Conservation (phyloP, 2,888 invertebrate genomes). For the Rhorus exstirpatorius region DNA sequence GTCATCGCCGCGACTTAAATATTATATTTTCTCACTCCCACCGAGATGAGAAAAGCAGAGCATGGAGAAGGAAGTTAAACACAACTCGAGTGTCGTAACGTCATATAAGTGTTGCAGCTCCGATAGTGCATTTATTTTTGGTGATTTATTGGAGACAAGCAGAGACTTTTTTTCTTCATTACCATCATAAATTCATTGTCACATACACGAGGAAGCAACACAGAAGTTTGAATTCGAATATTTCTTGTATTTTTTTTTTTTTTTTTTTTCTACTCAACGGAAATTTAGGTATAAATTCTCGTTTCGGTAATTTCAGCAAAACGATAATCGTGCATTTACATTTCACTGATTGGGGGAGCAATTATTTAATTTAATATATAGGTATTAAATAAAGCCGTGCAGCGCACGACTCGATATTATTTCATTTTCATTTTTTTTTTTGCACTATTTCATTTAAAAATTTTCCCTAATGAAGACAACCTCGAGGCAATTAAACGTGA, state of each 20-base stretch:
- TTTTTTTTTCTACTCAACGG: too few relatives aligned
- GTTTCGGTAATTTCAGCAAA: too few relatives aligned
- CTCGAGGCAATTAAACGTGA: conserved; percentile 15
- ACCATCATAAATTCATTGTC: not conserved
- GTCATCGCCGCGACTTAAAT: conserved; percentile 84
- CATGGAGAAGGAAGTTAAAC: conserved; percentile 29
- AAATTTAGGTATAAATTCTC: too few relatives aligned
- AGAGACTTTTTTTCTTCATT: not conserved
- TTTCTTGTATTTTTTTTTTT: too few relatives aligned
- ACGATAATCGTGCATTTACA: too few relatives aligned
- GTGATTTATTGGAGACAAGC: conserved; percentile 12
- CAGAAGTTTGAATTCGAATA: too few relatives aligned
- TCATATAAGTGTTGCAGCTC: conserved; percentile 30
- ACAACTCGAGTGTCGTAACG: conserved; percentile 40
- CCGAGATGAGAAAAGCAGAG: conserved; percentile 39
- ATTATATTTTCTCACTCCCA: conserved; percentile 70
- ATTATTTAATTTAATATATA: too few relatives aligned
- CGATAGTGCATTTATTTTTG: conserved; percentile 48
- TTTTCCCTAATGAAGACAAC: conserved; percentile 30
- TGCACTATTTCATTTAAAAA: not conserved
- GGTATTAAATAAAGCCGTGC: too few relatives aligned
- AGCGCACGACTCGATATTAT: too few relatives aligned
- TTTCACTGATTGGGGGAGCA: too few relatives aligned
- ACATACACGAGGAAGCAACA: too few relatives aligned
- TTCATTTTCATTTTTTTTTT: not conserved